A percentile compares a stretch with the other conserved stretches of the same genome.
Conservation (phyloP, 1,140 invertebrate species). For the Ips typographus region DNA sequence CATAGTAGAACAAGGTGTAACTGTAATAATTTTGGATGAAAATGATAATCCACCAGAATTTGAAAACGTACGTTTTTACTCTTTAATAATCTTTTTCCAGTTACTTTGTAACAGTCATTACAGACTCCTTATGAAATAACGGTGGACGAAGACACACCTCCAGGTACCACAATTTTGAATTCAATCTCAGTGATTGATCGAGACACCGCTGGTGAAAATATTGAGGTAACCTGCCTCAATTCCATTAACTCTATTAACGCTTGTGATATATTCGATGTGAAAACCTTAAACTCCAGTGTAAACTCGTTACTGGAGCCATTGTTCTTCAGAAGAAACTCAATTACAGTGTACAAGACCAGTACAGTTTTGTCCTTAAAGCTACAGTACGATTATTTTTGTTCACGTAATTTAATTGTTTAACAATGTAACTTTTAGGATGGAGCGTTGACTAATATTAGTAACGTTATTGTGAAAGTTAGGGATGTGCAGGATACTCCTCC, state of each 20-base stretch:
- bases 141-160: conserved; percentile 73
- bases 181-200: conserved; percentile 74
- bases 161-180: conserved; percentile 73
- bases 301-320: conserved; percentile 45
- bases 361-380: conserved; percentile 46
- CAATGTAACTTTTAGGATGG: conserved; percentile 66
- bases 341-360: conserved; percentile 40
- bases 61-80: conserved; percentile 64
- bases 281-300: conserved; percentile 38
- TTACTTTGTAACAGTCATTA: neutral
- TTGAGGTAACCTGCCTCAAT: conserved; percentile 72
- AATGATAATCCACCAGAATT: conserved; percentile 88
- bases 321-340: conserved; percentile 44
- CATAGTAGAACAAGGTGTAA: conserved; percentile 73
- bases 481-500: conserved; percentile 85
- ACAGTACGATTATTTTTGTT: conserved; percentile 36
- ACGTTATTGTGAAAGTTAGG: conserved; percentile 73
- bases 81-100: neutral
- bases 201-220: conserved; percentile 76
- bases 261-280: conserved; percentile 46
- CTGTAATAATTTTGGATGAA: conserved; percentile 82
- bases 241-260: conserved; percentile 43
- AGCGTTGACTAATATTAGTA: conserved; percentile 67
- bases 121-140: conserved; percentile 78
- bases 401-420: neutral